Percentiles rank a stretch among this genome's conserved stretches.
These are phyloP conservation scores for Melolontha melolontha DNA, from an alignment of 2,888 invertebrate genomes.

Conservation along the genomic window DNA sequence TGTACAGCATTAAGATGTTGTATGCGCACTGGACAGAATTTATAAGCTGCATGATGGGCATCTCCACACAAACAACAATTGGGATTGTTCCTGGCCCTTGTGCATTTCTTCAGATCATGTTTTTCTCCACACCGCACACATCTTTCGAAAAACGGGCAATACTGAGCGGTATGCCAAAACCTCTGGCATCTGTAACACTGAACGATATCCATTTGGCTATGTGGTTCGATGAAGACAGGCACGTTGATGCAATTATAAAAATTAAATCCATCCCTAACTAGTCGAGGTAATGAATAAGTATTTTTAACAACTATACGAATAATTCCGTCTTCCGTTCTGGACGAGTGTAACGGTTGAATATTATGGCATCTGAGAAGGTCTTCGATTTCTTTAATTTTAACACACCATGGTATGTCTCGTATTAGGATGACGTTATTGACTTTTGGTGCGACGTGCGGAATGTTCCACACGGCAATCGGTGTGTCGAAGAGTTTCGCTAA, in stretches of 20 bases:
- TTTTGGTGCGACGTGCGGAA: constrained; percentile 48
- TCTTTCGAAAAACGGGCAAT: constrained; percentile 60
- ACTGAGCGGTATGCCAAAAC: constrained; percentile 69
- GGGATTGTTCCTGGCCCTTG: constrained; percentile 66
- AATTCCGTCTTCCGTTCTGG: constrained; percentile 37
- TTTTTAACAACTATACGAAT: constrained; percentile 54
- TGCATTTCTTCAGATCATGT: constrained; percentile 67
- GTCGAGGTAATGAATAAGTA: constrained; percentile 63
- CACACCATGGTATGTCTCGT: constrained; percentile 68
- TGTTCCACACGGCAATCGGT: constrained; percentile 62
- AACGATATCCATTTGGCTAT: constrained; percentile 62
- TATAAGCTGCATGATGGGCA: constrained; percentile 68
- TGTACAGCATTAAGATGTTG: constrained; percentile 66
- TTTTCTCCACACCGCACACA: constrained; percentile 69
- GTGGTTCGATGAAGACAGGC: constrained; percentile 61
- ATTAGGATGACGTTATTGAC: constrained; percentile 64
- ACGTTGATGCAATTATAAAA: constrained; percentile 67
- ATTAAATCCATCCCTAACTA: constrained; percentile 66
- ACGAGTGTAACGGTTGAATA: constrained; percentile 50
- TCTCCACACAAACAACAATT: constrained; percentile 69
- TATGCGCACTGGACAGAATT: constrained; percentile 66
- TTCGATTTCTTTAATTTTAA: constrained; percentile 66
- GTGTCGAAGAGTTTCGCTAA: constrained; percentile 63
- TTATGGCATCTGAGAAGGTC: constrained; percentile 65
- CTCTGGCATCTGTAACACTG: constrained; percentile 70